Evolutionary conservation across 1,140 invertebrate genomes (phyloP), one percentile per base, ranked within the genome.

Genomic region (Papilio polyxenes): DNA sequence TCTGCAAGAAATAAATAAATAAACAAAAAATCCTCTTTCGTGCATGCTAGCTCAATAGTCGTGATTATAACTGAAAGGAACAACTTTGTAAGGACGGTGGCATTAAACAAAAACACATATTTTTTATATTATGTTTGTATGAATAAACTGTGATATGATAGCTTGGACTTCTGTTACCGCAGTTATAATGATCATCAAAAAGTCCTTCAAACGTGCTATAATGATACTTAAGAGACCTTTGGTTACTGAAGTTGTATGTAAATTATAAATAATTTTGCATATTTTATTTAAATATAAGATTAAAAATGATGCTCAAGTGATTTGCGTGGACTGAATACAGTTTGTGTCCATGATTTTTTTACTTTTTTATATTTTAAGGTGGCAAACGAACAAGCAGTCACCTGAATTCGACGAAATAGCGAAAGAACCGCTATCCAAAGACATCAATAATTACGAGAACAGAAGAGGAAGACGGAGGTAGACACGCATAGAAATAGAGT

Each of bases 291-390:
- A 65, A 31, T 31, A 65, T 65, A 31, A 69, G 37, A 37, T 69
- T 31, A 37, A 15, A 69, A 69, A 69, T 69, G 65, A 37, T 69
- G 65, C 65, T 31, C 65, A 69, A 65, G 62, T 65, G 62, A 69
- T 69, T 69, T 2, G 65, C 15, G 31, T 37, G 65, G 65, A 69
- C 23, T 53, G 10, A 13, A 8, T 69, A 37, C 13, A 11, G 23
- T 23, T 69, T 9, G 65, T 69, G 65, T 69, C 65, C 11, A 69
- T 31, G 23, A 15, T 69, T 69, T 69, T 13, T 37, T 69, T 31
- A 31, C 23, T 31, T 31, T 31, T 31, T 31, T 31, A 31, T 31
- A 31, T 31, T 31, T 31, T 31, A 31, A 31, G 23, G 23, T 31
- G 23, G 23, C 23, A 31, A 31, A 31, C 23, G 23, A 31, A 0